These are phyloP conservation scores for Corythornis leucogaster DNA, from an alignment of 2,797 vertebrate genomes.

Conservation along the genomic window DNA sequence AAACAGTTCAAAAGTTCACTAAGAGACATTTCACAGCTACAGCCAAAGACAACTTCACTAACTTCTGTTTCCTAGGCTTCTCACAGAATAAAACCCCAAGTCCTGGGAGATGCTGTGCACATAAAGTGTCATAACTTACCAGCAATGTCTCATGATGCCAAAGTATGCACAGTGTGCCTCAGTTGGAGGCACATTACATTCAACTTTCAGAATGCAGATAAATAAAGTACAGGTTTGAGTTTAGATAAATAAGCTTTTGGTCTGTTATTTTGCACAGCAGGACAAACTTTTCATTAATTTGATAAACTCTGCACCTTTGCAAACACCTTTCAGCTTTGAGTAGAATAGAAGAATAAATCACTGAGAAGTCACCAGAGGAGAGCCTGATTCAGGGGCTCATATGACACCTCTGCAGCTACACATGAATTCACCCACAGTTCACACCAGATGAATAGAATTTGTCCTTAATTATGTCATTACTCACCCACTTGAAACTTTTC, in stretches of 20 bases:
- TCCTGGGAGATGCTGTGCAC: constrained; percentile 17
- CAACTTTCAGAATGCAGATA: constrained; percentile 15
- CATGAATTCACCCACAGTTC: background rate
- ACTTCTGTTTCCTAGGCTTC: constrained; percentile 40
- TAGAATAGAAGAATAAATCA: constrained; percentile 40
- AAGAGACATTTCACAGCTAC: constrained; percentile 20
- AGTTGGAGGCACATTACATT: constrained; percentile 15
- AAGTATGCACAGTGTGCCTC: background rate
- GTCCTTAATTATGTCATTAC: background rate
- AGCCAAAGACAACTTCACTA: constrained; percentile 34
- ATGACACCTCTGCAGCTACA: background rate
- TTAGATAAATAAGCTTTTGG: constrained; percentile 9
- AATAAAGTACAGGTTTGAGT: constrained; percentile 35
- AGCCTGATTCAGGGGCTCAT: background rate
- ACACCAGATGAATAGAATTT: background rate
- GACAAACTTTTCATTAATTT: constrained; percentile 14
- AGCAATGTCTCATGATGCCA: background rate
- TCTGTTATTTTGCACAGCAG: constrained; percentile 43
- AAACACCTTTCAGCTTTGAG: constrained; percentile 24
- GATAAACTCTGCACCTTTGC: constrained; percentile 25
- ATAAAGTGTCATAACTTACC: background rate
- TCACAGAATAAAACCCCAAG: constrained; percentile 24
- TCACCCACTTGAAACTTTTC: background rate
- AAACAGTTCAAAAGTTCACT: constrained; percentile 51
- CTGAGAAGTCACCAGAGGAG: constrained; percentile 23